Conservation (phyloP, 2,113 vertebrate genomes). For the Periophthalmodon schlosseri region DNA sequence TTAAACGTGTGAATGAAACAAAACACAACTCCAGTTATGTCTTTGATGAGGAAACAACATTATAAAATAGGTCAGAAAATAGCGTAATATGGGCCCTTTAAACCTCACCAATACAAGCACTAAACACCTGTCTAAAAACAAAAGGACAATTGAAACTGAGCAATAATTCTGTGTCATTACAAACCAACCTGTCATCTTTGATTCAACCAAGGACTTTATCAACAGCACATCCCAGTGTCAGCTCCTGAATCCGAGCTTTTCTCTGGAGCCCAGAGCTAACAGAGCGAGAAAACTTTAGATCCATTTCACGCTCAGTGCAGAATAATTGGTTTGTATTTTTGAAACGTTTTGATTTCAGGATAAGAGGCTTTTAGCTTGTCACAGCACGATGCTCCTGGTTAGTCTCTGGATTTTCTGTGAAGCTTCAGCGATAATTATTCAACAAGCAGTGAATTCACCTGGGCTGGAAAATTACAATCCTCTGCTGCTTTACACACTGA, state of each 20-base stretch:
- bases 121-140: no score
- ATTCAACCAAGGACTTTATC: slow-evolving; percentile 15
- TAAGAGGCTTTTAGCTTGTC: slow-evolving; percentile 62
- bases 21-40: no score
- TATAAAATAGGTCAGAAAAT: no score
- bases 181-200: not conserved
- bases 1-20: no score
- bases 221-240: slow-evolving; percentile 30
- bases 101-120: not conserved
- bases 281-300: slow-evolving; percentile 68
- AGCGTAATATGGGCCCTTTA: not conserved
- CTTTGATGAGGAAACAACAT: no score
- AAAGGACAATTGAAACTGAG: not conserved
- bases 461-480: slow-evolving; percentile 17
- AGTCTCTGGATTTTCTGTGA: slow-evolving; percentile 52
- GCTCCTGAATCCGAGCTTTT: slow-evolving; percentile 41
- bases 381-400: slow-evolving; percentile 54
- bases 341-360: slow-evolving; percentile 68
- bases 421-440: slow-evolving; percentile 60
- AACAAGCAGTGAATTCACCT: slow-evolving; percentile 51
- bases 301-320: slow-evolving; percentile 74
- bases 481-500: not conserved
- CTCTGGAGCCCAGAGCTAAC: slow-evolving; percentile 63
- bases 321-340: slow-evolving; percentile 71
- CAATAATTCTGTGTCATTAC: no score